These are phyloP conservation scores for Harpalus rufipes DNA, from an alignment of 2,888 invertebrate species.

Conservation along the genomic window DNA sequence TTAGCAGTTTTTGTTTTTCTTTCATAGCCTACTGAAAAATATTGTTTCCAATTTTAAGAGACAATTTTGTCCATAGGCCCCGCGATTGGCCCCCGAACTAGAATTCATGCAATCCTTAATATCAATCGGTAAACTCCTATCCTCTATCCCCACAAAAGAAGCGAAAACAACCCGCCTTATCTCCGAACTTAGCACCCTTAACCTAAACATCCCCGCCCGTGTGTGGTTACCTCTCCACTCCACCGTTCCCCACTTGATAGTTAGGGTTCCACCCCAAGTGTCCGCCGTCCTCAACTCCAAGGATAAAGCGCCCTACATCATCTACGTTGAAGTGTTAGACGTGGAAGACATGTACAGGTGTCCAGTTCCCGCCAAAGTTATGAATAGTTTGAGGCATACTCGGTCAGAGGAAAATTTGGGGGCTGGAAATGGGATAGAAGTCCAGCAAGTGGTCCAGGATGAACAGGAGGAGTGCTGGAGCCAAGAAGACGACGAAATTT, in stretches of 20 bases:
- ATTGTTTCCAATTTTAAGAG: not conserved
- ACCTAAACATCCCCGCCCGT: constrained; percentile 97
- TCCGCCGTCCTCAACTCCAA: constrained; percentile 99
- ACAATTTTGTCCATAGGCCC: constrained; percentile 80
- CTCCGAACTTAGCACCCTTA: constrained; percentile 94
- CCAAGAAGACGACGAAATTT: constrained; percentile 96
- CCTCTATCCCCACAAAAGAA: constrained; percentile 91
- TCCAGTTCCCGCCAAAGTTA: constrained; percentile 92
- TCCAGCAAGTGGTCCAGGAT: constrained; percentile 77
- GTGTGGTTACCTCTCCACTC: constrained; percentile 98
- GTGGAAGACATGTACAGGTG: constrained; percentile 90
- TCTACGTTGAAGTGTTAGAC: constrained; percentile 98
- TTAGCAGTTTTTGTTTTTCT: no score
- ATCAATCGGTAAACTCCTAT: constrained; percentile 90
- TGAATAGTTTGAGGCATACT: constrained; percentile 92
- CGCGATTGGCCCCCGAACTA: constrained; percentile 89
- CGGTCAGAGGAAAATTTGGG: constrained; percentile 95
- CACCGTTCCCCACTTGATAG: constrained; percentile 92
- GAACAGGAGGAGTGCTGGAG: constrained; percentile 92
- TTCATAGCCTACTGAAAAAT: no score
- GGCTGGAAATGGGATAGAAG: constrained; percentile 71
- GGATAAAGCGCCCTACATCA: constrained; percentile 98
- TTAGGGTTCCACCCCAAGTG: constrained; percentile 97
- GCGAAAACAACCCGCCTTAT: constrained; percentile 94
- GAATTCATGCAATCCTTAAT: constrained; percentile 94